Evolutionary conservation across 2,797 vertebrate species (phyloP).

Genomic region (Enteromius thamalakanensis): DNA sequence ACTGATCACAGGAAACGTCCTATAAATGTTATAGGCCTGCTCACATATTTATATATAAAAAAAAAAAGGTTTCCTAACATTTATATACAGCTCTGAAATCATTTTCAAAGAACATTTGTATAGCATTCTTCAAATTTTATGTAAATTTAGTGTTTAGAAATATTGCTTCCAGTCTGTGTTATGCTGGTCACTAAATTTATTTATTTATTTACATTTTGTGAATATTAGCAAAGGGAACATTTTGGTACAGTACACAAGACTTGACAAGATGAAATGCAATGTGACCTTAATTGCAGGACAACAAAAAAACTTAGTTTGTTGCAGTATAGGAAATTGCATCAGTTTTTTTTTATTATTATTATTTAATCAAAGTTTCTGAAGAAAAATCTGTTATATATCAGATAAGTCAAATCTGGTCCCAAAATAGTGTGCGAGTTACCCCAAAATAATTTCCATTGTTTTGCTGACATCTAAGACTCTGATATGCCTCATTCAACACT

Average conservation of each 20-base stretch:
- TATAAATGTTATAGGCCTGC: neutral
- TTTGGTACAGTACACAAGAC: neutral
- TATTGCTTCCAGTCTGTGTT: no score
- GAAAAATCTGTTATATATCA: neutral
- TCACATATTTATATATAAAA: neutral
- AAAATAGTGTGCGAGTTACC: neutral
- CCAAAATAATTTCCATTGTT: conserved; percentile 1
- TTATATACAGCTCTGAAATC: neutral
- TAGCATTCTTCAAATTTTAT: neutral
- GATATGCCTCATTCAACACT: neutral
- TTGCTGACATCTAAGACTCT: conserved; percentile 6
- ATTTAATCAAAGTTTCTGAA: neutral
- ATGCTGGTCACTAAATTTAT: no score
- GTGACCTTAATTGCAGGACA: neutral
- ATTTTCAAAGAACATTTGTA: neutral
- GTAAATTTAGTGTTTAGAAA: no score
- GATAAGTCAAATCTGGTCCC: neutral
- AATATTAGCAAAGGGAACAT: no score
- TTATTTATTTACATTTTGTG: neutral
- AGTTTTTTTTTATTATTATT: neutral
- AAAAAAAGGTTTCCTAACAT: neutral
- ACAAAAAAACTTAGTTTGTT: neutral
- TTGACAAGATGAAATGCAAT: neutral
- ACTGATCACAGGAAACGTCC: neutral
- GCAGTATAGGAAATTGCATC: neutral